These are phyloP conservation scores for Muntiacus muntjak DNA, from an alignment of 2,113 vertebrate species.

Conservation along the genomic window DNA sequence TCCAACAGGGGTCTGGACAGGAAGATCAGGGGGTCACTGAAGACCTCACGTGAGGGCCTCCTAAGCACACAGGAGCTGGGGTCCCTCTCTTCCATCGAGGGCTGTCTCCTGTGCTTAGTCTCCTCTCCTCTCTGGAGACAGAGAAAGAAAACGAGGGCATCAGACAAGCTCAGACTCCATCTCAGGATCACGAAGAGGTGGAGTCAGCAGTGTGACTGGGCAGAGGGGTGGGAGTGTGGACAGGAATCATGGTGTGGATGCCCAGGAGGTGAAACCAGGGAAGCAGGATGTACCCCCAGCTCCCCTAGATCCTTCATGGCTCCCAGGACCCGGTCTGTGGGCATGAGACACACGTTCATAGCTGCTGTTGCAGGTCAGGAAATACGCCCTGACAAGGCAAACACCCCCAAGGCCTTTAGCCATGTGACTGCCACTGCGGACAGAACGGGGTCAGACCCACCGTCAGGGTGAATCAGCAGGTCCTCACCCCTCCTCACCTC, in stretches of 20 bases:
- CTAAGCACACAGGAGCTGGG: accelerated
- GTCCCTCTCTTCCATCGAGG: background rate
- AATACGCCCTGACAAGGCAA: accelerated
- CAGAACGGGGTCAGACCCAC: accelerated
- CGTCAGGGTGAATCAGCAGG: accelerated
- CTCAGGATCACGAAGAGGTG: accelerated
- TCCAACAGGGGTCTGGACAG: background rate
- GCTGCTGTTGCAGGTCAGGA: background rate
- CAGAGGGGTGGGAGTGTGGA: accelerated
- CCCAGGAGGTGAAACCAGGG: accelerated
- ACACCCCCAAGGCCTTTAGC: background rate
- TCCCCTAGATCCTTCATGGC: background rate
- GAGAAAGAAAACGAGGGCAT: accelerated
- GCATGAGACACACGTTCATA: background rate
- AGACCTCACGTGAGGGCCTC: accelerated
- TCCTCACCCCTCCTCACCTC: background rate
- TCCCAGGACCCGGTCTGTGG: background rate
- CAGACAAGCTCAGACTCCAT: background rate
- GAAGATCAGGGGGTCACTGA: accelerated
- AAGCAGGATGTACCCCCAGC: accelerated
- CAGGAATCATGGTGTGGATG: accelerated
- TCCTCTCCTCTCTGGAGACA: background rate
- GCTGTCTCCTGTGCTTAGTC: background rate
- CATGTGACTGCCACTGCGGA: accelerated
- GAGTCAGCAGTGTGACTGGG: background rate